Evolutionary conservation across 2,888 invertebrate genomes (phyloP), one percentile per base, ranked within the genome.

Genomic region (Pyrgus malvae): DNA sequence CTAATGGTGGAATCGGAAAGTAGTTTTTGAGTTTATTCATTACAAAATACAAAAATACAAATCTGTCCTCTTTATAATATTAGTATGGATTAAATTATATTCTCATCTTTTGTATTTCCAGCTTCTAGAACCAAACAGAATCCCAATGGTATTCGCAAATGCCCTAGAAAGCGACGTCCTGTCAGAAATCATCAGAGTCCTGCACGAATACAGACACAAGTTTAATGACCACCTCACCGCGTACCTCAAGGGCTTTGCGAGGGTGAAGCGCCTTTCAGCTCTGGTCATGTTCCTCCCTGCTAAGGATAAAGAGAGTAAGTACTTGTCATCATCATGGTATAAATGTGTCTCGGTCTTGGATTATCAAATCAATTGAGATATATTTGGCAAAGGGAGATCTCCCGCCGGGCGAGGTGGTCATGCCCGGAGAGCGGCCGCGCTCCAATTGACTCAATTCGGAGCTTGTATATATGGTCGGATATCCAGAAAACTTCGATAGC

Each of bases 131-230:
- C 92, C 93, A 0, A 65, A 74, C 1, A 88, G 88, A 55, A 83
- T 95, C 27, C 92, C 93, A 1, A 75, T 81, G 0, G 92, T 95
- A 61, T 94, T 95, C 74, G 91, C 91, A 69, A 93, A 94, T 64
- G 93, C 94, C 0, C 78, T 95, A 56, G 95, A 95, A 60, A 92
- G 92, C 54, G 85, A 91, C 37, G 85, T 92, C 1, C 86, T 95
- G 2, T 92, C 93, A 3, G 92, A 92, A 33, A 91, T 95, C 49
- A 64, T 95, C 16, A 74, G 76, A 1, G 72, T 91, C 0, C 58
- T 87, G 0, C 80, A 81, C 31, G 76, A 79, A 9, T 73, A 91
- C 65, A 91, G 90, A 63, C 61, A 51, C 1, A 74, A 87, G 33
- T 83, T 82, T 57, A 66, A 77, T 1, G 73, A 82, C 48, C 67